A percentile compares a stretch with the other conserved stretches of the same genome.
Conservation (phyloP, 1,140 invertebrate species). For the Cydia splendana region DNA sequence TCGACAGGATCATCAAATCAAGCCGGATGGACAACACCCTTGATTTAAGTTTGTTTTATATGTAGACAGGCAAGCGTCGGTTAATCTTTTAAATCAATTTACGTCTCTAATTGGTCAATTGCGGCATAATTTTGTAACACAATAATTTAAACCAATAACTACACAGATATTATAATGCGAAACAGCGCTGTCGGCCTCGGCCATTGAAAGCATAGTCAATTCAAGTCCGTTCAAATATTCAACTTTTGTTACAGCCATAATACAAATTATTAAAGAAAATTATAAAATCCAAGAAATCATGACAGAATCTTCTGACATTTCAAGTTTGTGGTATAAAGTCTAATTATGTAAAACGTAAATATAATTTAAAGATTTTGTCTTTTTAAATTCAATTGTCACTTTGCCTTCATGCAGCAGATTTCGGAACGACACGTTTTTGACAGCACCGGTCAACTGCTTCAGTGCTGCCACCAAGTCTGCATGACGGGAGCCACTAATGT, state of each 20-base stretch:
- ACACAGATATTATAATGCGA: background rate
- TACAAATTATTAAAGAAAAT: background rate
- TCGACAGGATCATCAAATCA: constrained; percentile 41
- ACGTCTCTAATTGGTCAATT: background rate
- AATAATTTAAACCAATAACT: background rate
- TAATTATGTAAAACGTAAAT: background rate
- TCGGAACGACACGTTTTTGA: background rate
- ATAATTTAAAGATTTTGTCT: background rate
- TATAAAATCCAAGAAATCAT: background rate
- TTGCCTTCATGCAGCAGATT: too few relatives aligned
- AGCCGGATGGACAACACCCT: constrained; percentile 63
- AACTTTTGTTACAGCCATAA: background rate
- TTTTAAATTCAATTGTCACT: too few relatives aligned
- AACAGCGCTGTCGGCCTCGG: background rate
- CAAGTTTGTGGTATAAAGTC: background rate
- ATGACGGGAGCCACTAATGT: too few relatives aligned
- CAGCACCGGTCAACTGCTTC: background rate
- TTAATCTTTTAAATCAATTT: background rate
- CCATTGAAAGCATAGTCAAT: background rate
- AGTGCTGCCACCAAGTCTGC: background rate
- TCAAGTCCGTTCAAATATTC: background rate
- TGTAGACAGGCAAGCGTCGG: background rate
- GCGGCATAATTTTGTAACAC: background rate
- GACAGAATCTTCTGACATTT: background rate
- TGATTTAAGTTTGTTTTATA: constrained; percentile 4